Evolutionary conservation across 2,797 vertebrate genomes (phyloP), one percentile per base, ranked within the genome.

Genomic region (Gephyroberyx darwinii): DNA sequence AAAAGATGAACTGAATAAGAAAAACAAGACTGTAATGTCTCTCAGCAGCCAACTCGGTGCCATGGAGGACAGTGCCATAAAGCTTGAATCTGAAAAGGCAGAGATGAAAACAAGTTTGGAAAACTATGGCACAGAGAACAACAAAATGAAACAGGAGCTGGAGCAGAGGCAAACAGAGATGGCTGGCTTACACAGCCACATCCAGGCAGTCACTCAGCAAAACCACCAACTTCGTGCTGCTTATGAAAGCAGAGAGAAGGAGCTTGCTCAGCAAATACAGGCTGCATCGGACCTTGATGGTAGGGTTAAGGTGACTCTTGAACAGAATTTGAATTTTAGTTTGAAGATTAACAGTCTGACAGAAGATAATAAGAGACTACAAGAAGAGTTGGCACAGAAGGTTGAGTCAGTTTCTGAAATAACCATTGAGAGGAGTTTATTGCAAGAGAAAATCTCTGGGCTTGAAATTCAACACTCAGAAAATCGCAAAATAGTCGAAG

Each of bases 331-430:
- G 2, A 67, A 61, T 5, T 64, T 95, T 8, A 84, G 84, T 35
- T 43, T 83, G 2, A 88, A 93, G 50, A 82, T 95, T 1, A 79
- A 81, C 17, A 75, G 74, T 51, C 86, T 96, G 5, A 84, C 84
- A 1, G 88, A 88, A 56, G 88, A 93, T 26, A 95, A 91, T 20
- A 87, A 91, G 56, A 84, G 75, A 74, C 82, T 96, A 30, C 90
- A 93, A 58, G 85, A 93, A 57, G 89, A 95, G 26, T 31, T 94
- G 2, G 73, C 76, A 10, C 67, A 85, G 4, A 93, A 86, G 71
- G 82, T 77, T 2, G 72, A 69, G 53, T 91, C 90, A 0, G 48
- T 89, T 13, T 81, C 86, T 13, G 87, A 90, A 20, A 83, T 95
- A 37, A 84, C 12, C 1, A 74, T 88, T 1, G 85, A 92, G 74